Percentiles rank a stretch among this genome's conserved stretches.
Evolutionary conservation across 2,797 vertebrate species (phyloP).

Genomic region (Orestias chungarensis): DNA sequence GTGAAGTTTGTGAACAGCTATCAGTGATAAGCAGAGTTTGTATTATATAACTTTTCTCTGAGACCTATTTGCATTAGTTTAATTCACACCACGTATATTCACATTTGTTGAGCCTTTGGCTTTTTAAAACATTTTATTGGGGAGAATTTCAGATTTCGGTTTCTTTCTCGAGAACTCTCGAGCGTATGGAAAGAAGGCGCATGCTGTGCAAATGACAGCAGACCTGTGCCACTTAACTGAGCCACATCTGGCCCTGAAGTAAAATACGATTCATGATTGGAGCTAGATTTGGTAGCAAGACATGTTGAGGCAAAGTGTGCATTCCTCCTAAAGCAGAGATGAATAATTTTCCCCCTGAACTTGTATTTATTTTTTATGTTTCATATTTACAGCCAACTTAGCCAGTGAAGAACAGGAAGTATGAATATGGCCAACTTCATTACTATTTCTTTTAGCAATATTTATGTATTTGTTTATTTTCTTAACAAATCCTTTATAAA

Average conservation of each 20-base stretch:
- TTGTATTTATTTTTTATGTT: neutral
- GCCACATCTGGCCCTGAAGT: constrained; percentile 1
- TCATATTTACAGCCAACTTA: neutral
- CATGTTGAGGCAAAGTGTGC: constrained; percentile 4
- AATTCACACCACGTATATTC: neutral
- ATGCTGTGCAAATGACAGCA: constrained; percentile 3
- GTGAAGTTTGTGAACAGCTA: neutral
- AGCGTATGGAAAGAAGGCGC: constrained; percentile 5
- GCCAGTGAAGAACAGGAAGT: neutral
- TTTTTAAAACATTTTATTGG: neutral
- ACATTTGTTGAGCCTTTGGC: neutral
- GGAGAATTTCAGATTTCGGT: neutral
- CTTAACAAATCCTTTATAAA: no score
- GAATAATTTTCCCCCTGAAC: neutral
- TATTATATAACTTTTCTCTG: constrained; percentile 3
- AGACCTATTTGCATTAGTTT: neutral
- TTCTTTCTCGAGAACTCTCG: constrained; percentile 11
- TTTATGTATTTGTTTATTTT: no score
- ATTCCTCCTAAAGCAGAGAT: constrained; percentile 6
- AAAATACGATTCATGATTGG: constrained; percentile 10
- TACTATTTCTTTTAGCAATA: neutral
- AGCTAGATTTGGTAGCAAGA: constrained; percentile 15
- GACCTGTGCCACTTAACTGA: constrained; percentile 3
- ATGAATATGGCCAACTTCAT: neutral
- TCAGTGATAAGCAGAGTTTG: neutral